These are phyloP conservation scores for Heliconius eleuchia DNA, from an alignment of 1,140 invertebrate species.

Conservation along the genomic window DNA sequence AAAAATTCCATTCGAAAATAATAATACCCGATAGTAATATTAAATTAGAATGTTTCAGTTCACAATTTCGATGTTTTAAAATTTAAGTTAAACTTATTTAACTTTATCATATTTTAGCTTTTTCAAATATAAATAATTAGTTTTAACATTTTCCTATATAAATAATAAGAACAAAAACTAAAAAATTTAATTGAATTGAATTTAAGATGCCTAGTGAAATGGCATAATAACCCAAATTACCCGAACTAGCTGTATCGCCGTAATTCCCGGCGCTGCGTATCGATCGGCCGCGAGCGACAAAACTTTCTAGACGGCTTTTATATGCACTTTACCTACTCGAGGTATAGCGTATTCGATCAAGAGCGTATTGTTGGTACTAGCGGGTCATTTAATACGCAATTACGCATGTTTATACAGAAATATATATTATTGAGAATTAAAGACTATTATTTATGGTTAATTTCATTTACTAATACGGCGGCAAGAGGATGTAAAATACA, in stretches of 20 bases:
- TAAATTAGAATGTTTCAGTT: background rate
- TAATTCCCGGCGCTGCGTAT: conserved; percentile 66
- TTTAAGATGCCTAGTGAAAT: conserved; percentile 40
- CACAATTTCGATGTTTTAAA: too few species aligned
- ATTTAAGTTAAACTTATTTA: too few species aligned
- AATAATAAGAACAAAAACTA: background rate
- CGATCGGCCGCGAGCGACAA: conserved; percentile 76
- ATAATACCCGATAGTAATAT: background rate
- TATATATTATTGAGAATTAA: background rate
- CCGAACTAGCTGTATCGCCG: conserved; percentile 66
- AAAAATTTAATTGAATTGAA: background rate
- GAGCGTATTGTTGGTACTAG: conserved; percentile 50
- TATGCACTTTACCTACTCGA: conserved; percentile 72
- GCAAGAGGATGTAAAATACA: background rate
- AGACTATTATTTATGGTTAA: background rate
- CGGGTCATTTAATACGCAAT: conserved; percentile 50
- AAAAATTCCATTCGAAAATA: background rate
- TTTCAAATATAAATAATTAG: too few species aligned
- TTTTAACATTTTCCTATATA: background rate
- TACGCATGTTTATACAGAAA: conserved; percentile 24
- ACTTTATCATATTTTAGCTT: too few species aligned
- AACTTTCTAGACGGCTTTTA: conserved; percentile 83
- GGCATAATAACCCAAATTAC: conserved; percentile 79
- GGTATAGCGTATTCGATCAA: conserved; percentile 62
- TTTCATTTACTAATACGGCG: conserved; percentile 14